These are phyloP conservation scores for Gorilla gorilla DNA, from an alignment of 2,113 vertebrate genomes.

Conservation along the genomic window DNA sequence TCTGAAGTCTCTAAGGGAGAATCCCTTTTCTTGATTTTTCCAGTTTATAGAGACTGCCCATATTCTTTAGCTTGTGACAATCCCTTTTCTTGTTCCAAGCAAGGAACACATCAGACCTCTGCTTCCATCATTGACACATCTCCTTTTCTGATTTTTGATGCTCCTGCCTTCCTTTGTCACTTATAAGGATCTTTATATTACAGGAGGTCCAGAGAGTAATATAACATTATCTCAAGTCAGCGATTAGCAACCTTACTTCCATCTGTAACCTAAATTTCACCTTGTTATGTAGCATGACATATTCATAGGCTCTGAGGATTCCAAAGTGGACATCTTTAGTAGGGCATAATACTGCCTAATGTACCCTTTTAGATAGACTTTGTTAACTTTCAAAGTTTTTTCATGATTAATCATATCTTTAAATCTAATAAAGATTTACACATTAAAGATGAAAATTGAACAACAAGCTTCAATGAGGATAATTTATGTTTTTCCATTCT, in stretches of 20 bases:
- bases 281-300: background rate
- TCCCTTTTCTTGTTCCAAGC: background rate
- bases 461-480: background rate
- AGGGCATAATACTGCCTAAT: background rate
- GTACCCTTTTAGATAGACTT: background rate
- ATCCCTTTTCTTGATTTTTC: background rate
- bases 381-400: background rate
- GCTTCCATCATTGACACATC: background rate
- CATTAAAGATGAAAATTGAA: too few species aligned
- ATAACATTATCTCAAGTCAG: background rate
- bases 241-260: background rate
- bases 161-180: background rate
- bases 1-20: background rate
- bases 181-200: background rate
- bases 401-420: background rate
- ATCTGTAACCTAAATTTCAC: background rate
- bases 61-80: background rate
- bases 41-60: background rate
- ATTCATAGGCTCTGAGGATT: background rate
- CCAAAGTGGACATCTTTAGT: background rate
- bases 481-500: background rate
- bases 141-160: background rate
- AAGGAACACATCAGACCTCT: background rate
- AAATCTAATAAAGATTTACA: background rate
- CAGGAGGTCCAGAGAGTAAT: background rate